Base-by-base conservation (phyloP, 2,113 vertebrate genomes). In the Xiphophorus couchianus region DNA sequence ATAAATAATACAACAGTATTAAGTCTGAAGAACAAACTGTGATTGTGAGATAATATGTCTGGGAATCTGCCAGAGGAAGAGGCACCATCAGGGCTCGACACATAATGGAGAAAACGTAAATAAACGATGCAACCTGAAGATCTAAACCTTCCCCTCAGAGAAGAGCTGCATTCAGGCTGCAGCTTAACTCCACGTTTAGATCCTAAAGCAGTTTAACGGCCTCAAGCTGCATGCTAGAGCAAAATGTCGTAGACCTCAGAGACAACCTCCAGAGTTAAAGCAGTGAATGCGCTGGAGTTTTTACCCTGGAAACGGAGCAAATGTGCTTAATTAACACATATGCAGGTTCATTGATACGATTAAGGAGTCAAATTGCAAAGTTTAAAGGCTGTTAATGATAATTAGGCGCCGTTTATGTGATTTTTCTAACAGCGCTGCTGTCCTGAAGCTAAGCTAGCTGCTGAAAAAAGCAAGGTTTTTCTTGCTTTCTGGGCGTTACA, bases 361-460 rank as follows among this genome's bases (percentile, higher is more conserved):
- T 60, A 85, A 78, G 76, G 69, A 68, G 77, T 81, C 44, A 39
- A 66, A 4, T 63, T 77, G 62, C 61, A 78, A 87, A 77, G 82
- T 54, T 42, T 42, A 15, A 42, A 42, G 14, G 14, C 0, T n/a
- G 66, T 54, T 62, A 81, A 66, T 76, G 64, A 70, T 60, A 14
- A 35, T n/a, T 42, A 9, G 71, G 33, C 1, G 54, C 63, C 77
- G n/a, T 30, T 83, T 77, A 89, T 82, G 30, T 2, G 74, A 72
- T 71, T 73, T 54, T 83, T 81, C 71, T 48, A 62, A 77, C 39
- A 11, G 62, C 73, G 65, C 71, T 61, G 27, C 62, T 62, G 69
- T 80, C 80, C 67, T 81, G 30, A 0, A 62, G 80, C 66, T 89
- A 88, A 92, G 9, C 62, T 73, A 70, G 58, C 72, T 44, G 80